phyloP scores from a whole-genome alignment of 1,140 invertebrate genomes.

The Scylla paramamosain region DNA sequence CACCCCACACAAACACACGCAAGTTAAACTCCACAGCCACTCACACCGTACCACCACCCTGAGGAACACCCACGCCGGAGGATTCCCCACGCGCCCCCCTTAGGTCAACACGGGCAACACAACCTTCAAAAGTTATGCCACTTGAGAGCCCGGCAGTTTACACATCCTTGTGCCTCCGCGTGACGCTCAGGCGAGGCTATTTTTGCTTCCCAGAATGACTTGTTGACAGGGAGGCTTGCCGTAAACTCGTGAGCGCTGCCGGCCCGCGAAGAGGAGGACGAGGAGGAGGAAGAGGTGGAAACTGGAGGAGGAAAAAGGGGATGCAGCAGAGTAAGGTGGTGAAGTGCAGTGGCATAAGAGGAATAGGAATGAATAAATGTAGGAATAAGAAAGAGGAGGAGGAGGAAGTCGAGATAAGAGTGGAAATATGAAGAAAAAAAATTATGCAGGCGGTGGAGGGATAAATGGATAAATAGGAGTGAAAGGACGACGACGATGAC shows the following conservation, averaged over 20 bases:
- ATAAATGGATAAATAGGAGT: too few relatives aligned
- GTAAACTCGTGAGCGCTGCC: neutral
- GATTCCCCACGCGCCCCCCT: neutral
- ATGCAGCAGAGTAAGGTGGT: neutral
- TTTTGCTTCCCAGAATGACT: slow-evolving; percentile 4
- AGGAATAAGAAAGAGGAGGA: neutral
- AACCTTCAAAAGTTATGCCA: neutral
- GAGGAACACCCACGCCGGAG: too few relatives aligned
- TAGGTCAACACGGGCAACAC: neutral
- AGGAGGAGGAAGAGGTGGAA: neutral
- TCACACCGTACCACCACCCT: too few relatives aligned
- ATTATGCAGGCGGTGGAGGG: too few relatives aligned
- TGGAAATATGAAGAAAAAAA: too few relatives aligned
- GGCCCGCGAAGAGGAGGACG: neutral
- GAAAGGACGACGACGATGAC: too few relatives aligned
- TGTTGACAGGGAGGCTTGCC: neutral
- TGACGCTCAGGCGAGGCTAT: neutral
- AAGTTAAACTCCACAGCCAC: too few relatives aligned
- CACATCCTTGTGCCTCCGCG: neutral
- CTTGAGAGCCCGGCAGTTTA: neutral
- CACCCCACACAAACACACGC: too few relatives aligned
- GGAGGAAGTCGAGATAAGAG: neutral
- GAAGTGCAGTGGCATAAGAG: neutral
- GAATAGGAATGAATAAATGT: neutral
- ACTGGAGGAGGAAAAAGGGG: neutral